Evolutionary conservation across 1,140 invertebrate species (phyloP), one percentile per base, ranked within the genome.

Genomic region (Zaprionus tsacasi): DNA sequence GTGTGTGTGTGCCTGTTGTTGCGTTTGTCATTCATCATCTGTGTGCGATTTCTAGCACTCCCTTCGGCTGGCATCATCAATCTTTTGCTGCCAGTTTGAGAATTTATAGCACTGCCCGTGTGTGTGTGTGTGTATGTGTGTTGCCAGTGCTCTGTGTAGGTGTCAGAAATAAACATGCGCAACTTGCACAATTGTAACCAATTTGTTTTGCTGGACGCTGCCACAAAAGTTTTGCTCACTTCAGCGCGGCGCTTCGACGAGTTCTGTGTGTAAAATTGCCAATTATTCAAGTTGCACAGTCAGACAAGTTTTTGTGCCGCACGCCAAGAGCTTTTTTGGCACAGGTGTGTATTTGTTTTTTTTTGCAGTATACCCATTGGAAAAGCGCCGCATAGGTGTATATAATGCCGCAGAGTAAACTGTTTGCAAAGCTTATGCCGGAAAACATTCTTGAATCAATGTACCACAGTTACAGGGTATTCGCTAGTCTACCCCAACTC

Each of bases 11-110:
- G 59, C 79, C 68, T 77, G 70, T 81, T 69, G 69, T 69, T 77
- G 71, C 30, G 68, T 67, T 67, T 65, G 66, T 74, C 85, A 88
- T 88, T 70, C 85, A 88, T 88, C 85, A 88, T 88, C 78, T 72
- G 71, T 66, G 48, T 65, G 81, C 80, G 78, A 81, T 85, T 88
- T 81, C 82, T 78, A 64, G 73, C 68, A 80, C 74, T 80, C 69
- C 57, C 65, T 64, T 64, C 64, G 48, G 63, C 43, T 40, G 45
- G 54, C 81, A 80, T 88, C 85, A 88, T 88, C 83, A 88, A 83
- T 88, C 83, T 88, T 75, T 74, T 70, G 48, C 35, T 40, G 15
- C 64, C 52, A 52, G 55, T 60, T 69, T 70, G 43, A 38, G 50
- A 78, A 82, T 87, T 87, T 86, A 79, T 74, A 70, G 76, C 73